A percentile compares a stretch with the other conserved stretches of the same genome.
Evolutionary conservation across 2,113 vertebrate species (phyloP).

Genomic region (Pachyramphus minor): DNA sequence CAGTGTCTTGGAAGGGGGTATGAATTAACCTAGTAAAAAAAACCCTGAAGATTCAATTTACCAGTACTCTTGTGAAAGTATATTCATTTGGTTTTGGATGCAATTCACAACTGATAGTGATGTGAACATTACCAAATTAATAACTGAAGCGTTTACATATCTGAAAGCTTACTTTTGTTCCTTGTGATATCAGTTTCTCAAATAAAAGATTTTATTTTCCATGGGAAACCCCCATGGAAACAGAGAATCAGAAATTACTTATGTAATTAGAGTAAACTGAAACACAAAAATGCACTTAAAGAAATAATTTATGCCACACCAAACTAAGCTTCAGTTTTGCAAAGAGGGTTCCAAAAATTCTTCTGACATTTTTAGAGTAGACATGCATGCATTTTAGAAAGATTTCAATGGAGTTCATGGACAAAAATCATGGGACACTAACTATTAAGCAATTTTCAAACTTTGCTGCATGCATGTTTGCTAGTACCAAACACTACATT

Average conservation of each 20-base stretch:
- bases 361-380: not conserved
- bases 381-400: not conserved
- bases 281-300: not conserved
- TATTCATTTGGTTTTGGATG: not conserved
- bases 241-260: not conserved
- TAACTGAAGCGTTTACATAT: not conserved
- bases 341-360: not conserved
- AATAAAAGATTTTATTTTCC: not conserved
- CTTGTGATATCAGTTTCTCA: not conserved
- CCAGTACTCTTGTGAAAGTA: not conserved
- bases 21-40: not conserved
- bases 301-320: not conserved
- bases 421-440: not conserved
- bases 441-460: not conserved
- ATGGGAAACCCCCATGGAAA: not conserved
- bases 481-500: not conserved
- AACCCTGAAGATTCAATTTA: not conserved
- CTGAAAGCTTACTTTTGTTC: not conserved
- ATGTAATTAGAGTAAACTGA: not conserved
- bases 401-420: not conserved
- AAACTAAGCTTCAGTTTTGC: not conserved
- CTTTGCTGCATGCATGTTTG: not conserved
- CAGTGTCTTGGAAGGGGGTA: too few relatives aligned
- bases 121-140: not conserved
- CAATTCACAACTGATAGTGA: not conserved